Evolutionary conservation across 1,140 invertebrate species (phyloP).

Genomic region (Conus ventricosus): DNA sequence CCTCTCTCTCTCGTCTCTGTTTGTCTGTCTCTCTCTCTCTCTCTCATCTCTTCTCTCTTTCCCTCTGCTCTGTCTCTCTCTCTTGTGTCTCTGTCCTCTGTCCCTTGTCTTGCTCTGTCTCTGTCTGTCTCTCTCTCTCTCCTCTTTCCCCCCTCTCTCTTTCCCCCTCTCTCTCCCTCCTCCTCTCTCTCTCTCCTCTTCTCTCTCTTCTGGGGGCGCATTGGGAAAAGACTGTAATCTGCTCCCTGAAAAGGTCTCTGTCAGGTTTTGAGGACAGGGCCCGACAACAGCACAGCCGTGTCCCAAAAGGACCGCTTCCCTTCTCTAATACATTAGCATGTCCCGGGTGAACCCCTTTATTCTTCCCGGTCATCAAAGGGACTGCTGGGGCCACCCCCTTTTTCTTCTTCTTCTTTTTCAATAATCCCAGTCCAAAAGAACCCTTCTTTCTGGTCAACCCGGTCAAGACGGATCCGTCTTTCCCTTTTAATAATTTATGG

Average conservation of each 20-base stretch:
- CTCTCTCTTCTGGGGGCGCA: not conserved
- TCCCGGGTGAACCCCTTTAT: no score
- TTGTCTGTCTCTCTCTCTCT: not conserved
- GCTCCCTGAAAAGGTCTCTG: not conserved
- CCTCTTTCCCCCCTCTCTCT: not conserved
- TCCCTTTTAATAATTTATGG: no score
- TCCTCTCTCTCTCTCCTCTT: not conserved
- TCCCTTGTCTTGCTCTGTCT: not conserved
- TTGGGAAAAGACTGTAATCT: not conserved
- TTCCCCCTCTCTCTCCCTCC: not conserved
- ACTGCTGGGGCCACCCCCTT: not conserved
- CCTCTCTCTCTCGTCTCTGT: not conserved
- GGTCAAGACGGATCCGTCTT: no score
- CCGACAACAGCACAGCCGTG: no score
- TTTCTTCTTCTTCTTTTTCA: not conserved
- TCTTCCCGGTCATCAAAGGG: no score
- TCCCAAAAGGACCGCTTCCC: not conserved
- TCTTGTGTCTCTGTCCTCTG: not conserved
- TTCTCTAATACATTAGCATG: not conserved
- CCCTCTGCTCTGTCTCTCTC: not conserved
- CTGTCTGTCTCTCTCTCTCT: conserved; percentile 1
- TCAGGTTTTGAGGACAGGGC: no score
- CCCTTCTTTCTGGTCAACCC: not conserved
- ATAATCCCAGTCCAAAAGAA: no score
- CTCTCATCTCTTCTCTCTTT: conserved; percentile 1